Evolutionary conservation across 1,140 invertebrate genomes (phyloP), one percentile per base, ranked within the genome.

Genomic region (Chelonus insularis): DNA sequence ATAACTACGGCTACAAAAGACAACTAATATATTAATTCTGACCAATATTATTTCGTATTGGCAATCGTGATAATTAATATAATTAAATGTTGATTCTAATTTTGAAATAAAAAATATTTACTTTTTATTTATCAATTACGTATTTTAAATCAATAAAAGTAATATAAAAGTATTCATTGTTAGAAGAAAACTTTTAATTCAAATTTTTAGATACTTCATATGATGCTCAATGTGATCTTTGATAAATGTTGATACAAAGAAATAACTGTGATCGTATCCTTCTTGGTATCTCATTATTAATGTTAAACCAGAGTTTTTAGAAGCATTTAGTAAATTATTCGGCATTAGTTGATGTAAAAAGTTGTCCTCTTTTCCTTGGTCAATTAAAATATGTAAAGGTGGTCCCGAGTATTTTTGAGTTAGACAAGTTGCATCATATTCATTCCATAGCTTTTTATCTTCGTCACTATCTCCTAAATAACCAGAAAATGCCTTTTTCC

Each of bases 231-330:
- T 87, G 80, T 99, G 97, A 72, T 99, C 95, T 45, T 87, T 91
- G 41, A 99, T 91, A 76, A 95, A 99, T 0, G 94, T 89, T 2
- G 93, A 83, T 66, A 99, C 93, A 72, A 97, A 99, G 74, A 88
- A 99, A 71, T 98, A 99, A 51, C 93, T 92, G 77, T 99, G 97
- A 81, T 99, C 96, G 78, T 98, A 99, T 11, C 89, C 93, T 58
- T 94, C 90, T 12, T 94, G 88, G 74, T 90, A 85, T 67, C 94
- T 88, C 11, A 93, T 84, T 52, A 89, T 86, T 0, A 93, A 82
- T 23, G 89, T 86, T 1, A 95, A 81, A 56, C 88, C 86, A 36
- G 85, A 85, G 63, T 89, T 86, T 60, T 87, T 84, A 69, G 88
- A 91, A 7, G 88, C 88, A 21, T 85, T 83, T 18, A 93, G 80